Conservation (phyloP, 2,797 vertebrate species). For the Heterohyrax brucei region DNA sequence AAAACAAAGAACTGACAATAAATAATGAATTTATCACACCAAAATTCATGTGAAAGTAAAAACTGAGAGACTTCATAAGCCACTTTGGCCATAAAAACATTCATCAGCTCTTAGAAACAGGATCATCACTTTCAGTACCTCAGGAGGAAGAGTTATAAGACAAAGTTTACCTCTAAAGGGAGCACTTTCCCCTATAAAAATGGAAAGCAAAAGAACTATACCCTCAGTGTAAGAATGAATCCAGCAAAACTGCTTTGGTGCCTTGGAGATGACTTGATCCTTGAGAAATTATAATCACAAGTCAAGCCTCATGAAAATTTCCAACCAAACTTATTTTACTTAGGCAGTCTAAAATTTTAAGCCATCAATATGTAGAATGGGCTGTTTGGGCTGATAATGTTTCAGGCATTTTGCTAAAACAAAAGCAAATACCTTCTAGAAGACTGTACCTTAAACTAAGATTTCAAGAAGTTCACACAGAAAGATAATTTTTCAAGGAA, state of each 20-base stretch:
- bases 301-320: neutral
- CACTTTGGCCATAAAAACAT: neutral
- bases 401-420: neutral
- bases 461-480: slow-evolving; percentile 23
- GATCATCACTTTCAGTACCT: neutral
- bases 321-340: neutral
- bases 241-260: neutral
- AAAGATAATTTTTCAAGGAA: slow-evolving; percentile 5
- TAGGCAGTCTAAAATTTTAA: neutral
- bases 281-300: neutral
- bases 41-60: slow-evolving; percentile 7
- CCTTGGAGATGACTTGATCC: neutral
- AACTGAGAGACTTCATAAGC: neutral
- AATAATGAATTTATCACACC: neutral
- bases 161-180: neutral
- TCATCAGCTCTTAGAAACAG: neutral
- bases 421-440: slow-evolving; percentile 4
- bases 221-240: neutral
- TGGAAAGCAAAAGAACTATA: neutral
- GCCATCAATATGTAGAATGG: neutral
- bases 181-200: neutral
- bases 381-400: neutral
- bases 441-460: neutral
- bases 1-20: slow-evolving; percentile 6
- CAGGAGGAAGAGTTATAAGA: neutral